These are phyloP conservation scores for Oxyura jamaicensis DNA, from an alignment of 2,113 vertebrate genomes.

Conservation along the genomic window DNA sequence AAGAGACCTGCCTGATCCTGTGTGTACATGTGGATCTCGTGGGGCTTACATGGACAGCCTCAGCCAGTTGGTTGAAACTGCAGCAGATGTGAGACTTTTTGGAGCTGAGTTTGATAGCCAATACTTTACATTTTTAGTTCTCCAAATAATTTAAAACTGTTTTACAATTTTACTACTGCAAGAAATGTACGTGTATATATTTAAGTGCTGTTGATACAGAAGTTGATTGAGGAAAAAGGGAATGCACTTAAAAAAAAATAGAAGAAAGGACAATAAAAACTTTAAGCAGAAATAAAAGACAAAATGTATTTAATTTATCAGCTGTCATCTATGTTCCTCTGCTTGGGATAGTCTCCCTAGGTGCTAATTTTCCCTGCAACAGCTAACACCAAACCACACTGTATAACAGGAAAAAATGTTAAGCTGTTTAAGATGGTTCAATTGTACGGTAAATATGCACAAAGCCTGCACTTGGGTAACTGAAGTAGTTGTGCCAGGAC, in stretches of 20 bases:
- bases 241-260: not conserved
- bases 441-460: not conserved
- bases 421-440: not conserved
- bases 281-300: not conserved
- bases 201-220: not conserved
- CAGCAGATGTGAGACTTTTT: not conserved
- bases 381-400: not conserved
- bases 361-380: not conserved
- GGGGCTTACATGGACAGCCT: not conserved
- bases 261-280: no score
- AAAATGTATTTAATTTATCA: not conserved
- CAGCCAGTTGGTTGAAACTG: accelerated
- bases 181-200: not conserved
- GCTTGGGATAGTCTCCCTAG: not conserved
- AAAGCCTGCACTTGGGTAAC: not conserved
- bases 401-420: not conserved
- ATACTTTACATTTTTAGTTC: not conserved
- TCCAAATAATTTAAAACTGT: not conserved
- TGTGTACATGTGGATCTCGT: accelerated
- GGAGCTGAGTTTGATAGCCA: not conserved
- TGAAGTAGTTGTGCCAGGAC: not conserved
- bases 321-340: not conserved
- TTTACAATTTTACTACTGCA: not conserved
- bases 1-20: not conserved
- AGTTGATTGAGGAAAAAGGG: not conserved